phyloP scores from a whole-genome alignment of 2,888 invertebrate genomes.

The Metallyticus violacea region DNA sequence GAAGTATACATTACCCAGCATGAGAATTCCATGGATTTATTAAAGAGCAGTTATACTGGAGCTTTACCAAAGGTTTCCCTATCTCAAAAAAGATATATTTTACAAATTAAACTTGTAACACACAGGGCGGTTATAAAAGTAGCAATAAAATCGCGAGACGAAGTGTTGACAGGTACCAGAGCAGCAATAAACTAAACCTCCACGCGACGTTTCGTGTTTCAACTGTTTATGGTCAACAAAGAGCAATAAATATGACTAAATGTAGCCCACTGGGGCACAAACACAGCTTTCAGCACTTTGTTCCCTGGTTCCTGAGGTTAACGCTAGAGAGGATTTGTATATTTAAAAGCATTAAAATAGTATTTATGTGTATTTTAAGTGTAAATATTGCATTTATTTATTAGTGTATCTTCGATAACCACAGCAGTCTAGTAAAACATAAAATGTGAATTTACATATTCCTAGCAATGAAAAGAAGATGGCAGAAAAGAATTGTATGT shows the following conservation, averaged over 20 bases:
- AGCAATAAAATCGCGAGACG: too few species aligned
- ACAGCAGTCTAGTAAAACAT: too few species aligned
- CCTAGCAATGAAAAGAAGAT: too few species aligned
- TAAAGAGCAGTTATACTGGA: background rate
- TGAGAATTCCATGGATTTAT: too few species aligned
- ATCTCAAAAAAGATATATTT: background rate
- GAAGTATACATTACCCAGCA: too few species aligned
- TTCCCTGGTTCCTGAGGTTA: background rate
- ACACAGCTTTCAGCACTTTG: background rate
- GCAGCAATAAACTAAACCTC: background rate
- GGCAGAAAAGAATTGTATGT: too few species aligned
- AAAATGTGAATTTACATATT: too few species aligned
- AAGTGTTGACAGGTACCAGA: background rate
- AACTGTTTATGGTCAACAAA: background rate
- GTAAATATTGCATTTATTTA: too few species aligned
- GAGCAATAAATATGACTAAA: background rate
- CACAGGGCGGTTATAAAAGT: background rate
- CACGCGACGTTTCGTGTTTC: background rate
- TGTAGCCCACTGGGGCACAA: background rate
- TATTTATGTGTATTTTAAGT: too few species aligned
- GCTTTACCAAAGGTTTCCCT: too few species aligned
- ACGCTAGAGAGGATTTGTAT: background rate
- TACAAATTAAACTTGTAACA: background rate
- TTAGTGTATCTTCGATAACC: too few species aligned
- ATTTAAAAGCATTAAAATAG: too few species aligned